Evolutionary conservation across 1,140 invertebrate genomes (phyloP).

Genomic region (Lepidurus couesii): DNA sequence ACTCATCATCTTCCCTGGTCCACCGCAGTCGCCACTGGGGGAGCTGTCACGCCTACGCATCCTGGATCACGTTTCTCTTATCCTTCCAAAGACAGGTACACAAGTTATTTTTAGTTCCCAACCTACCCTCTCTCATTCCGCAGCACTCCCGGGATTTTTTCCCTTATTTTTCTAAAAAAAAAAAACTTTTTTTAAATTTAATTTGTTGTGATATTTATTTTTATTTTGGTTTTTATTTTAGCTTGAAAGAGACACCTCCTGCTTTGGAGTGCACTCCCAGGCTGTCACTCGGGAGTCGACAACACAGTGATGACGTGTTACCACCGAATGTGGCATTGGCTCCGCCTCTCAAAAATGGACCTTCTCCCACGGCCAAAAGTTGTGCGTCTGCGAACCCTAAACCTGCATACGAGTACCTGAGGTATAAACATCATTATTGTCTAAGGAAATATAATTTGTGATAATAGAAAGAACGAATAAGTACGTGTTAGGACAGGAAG

Average conservation of each 20-base stretch:
- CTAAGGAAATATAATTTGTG: background rate
- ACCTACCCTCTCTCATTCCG: background rate
- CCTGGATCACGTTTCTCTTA: background rate
- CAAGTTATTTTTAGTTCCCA: background rate
- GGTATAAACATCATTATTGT: background rate
- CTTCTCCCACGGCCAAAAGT: background rate
- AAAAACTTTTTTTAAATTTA: background rate
- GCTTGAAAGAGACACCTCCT: conserved; percentile 18
- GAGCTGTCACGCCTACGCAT: background rate
- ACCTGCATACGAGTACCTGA: background rate
- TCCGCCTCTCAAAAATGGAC: background rate
- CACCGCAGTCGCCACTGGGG: background rate
- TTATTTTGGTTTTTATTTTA: background rate
- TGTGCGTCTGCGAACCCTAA: background rate
- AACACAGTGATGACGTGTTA: background rate
- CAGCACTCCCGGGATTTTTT: background rate
- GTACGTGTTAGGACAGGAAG: too few species aligned
- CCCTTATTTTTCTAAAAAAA: background rate
- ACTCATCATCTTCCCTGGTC: conserved; percentile 9
- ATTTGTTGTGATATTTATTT: background rate
- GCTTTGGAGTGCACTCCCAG: background rate
- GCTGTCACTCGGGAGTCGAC: background rate
- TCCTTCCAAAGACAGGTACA: conserved; percentile 14
- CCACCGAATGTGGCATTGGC: conserved; percentile 16
- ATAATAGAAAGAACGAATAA: too few species aligned